These are phyloP conservation scores for Paelopatides confundens DNA, from an alignment of 53 echinoderm and acorn worm genomes.

Conservation along the genomic window DNA sequence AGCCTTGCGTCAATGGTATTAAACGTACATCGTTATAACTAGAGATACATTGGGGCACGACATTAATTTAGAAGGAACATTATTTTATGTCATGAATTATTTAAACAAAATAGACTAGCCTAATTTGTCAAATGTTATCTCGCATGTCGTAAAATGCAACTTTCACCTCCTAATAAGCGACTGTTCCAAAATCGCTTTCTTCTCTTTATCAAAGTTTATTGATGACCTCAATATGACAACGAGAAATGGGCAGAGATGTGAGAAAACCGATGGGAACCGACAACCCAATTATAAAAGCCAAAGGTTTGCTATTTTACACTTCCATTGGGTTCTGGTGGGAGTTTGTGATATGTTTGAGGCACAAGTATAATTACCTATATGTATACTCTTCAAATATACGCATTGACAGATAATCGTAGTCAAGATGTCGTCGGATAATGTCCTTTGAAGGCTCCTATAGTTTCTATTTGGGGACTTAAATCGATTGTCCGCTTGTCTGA, in stretches of 20 bases:
- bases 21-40: too few relatives aligned
- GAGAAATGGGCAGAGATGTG: background rate
- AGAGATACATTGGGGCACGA: background rate
- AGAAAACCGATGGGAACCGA: slow-evolving; percentile 11
- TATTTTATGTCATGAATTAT: background rate
- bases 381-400: background rate
- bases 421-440: background rate
- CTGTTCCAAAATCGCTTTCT: background rate
- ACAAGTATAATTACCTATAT: background rate
- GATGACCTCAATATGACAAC: slow-evolving; percentile 38
- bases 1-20: background rate
- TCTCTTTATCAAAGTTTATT: background rate
- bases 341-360: background rate
- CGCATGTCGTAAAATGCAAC: background rate
- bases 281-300: slow-evolving; percentile 34
- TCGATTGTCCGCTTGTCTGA: slow-evolving; percentile 14
- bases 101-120: background rate
- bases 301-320: slow-evolving; percentile 21
- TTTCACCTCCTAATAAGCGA: background rate
- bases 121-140: background rate
- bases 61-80: background rate
- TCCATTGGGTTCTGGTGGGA: background rate
- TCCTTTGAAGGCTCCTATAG: slow-evolving; percentile 17
- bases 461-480: slow-evolving; percentile 18
- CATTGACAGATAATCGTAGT: background rate